Conservation (phyloP, 2,113 vertebrate species). For the Xiphorhynchus elegans region DNA sequence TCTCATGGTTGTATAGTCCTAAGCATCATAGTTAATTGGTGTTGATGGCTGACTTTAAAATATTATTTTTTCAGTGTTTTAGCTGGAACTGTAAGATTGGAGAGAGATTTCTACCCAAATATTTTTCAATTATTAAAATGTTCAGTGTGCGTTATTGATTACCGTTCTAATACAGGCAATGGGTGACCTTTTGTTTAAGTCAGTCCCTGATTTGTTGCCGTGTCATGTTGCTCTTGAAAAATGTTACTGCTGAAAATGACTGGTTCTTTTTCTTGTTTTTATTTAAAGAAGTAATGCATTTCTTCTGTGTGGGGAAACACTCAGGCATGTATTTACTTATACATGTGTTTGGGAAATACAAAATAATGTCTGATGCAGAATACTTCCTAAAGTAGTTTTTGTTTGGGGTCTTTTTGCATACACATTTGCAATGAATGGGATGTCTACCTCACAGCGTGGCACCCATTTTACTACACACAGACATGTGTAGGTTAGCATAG, state of each 20-base stretch:
- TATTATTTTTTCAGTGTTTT: background rate
- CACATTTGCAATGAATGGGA: background rate
- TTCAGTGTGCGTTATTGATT: rapidly evolving
- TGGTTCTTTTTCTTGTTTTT: background rate
- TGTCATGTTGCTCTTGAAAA: background rate
- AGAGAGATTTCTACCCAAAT: background rate
- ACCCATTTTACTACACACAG: background rate
- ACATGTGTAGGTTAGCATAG: background rate
- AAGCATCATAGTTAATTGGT: background rate
- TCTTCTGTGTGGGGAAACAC: background rate
- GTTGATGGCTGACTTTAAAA: background rate
- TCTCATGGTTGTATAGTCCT: background rate
- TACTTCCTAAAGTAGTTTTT: background rate
- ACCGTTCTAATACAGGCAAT: background rate
- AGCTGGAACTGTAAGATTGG: background rate
- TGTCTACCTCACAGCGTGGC: background rate
- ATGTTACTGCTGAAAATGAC: background rate
- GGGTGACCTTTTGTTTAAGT: background rate
- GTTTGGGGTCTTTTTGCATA: background rate
- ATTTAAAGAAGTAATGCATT: background rate
- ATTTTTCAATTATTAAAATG: background rate
- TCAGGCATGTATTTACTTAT: background rate
- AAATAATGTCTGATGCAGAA: background rate
- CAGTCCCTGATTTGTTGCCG: background rate
- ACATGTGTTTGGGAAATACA: background rate